A percentile compares a stretch with the other conserved stretches of the same genome.
These are phyloP conservation scores for Meles meles DNA, from an alignment of 2,113 vertebrate genomes.

Conservation along the genomic window DNA sequence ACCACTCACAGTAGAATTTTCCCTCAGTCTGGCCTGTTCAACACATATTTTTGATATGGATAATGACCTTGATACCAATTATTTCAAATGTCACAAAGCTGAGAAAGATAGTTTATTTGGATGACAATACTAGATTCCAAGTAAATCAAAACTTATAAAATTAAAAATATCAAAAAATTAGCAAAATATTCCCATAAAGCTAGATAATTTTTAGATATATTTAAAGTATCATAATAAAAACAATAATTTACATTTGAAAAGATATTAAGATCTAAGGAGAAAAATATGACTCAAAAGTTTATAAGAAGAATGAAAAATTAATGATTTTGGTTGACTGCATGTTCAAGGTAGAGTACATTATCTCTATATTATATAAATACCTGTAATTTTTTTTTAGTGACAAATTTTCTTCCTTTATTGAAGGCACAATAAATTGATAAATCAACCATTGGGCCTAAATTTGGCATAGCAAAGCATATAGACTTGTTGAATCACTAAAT, in stretches of 20 bases:
- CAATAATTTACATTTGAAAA: background rate
- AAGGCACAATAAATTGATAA: background rate
- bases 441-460: background rate
- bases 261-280: background rate
- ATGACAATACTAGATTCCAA: background rate
- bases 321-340: background rate
- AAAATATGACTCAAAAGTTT: background rate
- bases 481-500: background rate
- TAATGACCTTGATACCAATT: background rate
- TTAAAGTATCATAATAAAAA: background rate
- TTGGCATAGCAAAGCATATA: background rate
- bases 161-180: background rate
- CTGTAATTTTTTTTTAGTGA: background rate
- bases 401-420: background rate
- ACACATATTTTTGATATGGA: background rate
- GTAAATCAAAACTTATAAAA: background rate
- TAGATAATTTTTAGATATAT: background rate
- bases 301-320: background rate
- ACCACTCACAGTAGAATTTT: background rate
- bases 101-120: background rate
- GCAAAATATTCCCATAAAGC: background rate
- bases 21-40: background rate
- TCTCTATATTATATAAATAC: background rate
- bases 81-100: background rate
- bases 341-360: background rate